phyloP scores from a whole-genome alignment of 2,888 invertebrate genomes.

The Amblyjoppa fuscipennis region DNA sequence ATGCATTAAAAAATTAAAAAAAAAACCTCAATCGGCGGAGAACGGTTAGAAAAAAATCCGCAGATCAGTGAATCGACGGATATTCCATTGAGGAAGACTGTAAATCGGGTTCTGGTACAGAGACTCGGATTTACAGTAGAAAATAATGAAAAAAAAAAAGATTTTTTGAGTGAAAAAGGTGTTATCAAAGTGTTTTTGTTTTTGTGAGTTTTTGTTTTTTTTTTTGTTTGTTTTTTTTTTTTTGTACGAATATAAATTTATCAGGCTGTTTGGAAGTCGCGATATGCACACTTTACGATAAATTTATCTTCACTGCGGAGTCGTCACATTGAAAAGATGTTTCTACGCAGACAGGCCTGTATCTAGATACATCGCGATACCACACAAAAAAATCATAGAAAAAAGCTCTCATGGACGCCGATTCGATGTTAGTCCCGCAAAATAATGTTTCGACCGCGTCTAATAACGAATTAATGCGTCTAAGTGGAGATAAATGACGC shows the following conservation, averaged over 20 bases:
- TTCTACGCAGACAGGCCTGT: conserved; percentile 43
- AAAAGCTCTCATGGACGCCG: not conserved
- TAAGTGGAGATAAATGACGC: not conserved
- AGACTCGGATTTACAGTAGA: conserved; percentile 8
- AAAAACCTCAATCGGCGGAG: not conserved
- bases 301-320: conserved; percentile 19
- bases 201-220: not conserved
- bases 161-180: not conserved
- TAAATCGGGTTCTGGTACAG: not conserved
- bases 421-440: not conserved
- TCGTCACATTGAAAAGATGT: not conserved
- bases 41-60: not conserved
- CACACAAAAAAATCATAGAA: not conserved
- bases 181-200: conserved; percentile 13
- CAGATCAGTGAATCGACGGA: not conserved
- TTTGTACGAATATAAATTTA: conserved; percentile 3
- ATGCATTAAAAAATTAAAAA: not conserved
- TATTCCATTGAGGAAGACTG: not conserved
- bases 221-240: not conserved
- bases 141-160: not conserved
- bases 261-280: conserved; percentile 11
- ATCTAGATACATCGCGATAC: conserved; percentile 14
- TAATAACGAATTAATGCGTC: not conserved
- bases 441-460: not conserved
- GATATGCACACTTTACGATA: conserved; percentile 39